Base-by-base conservation (phyloP, 2,113 vertebrate species). In the Aegotheles bennettii region DNA sequence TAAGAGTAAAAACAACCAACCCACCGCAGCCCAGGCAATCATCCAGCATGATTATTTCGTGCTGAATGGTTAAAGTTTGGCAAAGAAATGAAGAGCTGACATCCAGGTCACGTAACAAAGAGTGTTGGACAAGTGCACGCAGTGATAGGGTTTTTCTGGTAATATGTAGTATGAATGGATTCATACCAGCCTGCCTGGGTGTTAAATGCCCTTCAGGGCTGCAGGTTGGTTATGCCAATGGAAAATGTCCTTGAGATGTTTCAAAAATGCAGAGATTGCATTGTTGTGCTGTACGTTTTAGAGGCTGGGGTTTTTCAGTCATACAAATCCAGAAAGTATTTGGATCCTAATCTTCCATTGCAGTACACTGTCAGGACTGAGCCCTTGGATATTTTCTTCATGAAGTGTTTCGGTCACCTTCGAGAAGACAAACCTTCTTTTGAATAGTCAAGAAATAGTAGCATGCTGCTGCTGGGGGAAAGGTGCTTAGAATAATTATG, bases 121-220 rank as follows among this genome's bases (percentile, higher is more conserved):
- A 38, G 19, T 0, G 0, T 38, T 75, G 47, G 54, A 33, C 11
- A 67, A 54, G 42, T 0, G 2, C 26, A 25, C 0, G 0, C 0
- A 2, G 4, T 26, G 43, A 13, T 53, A 16, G 5, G 13, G 28
- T 40, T 43, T 24, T 74, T 67, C 18, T 79, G 64, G 5, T 47
- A 35, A 6, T 60, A 5, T 8, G 29, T 38, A 23, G 31, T 16
- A 21, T 1, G n/a, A 26, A 47, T 4, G 2, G 65, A 36, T 73
- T 73, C 21, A 61, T 35, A 54, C 20, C 28, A 9, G 4, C 1
- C 21, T 53, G 40, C 33, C 16, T 24, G 10, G 21, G 20, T 83
- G 67, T 63, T 53, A 21, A 69, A 60, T 24, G 31, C 59, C 11
- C 9, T 81, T 45, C 12, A 20, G 48, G 16, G 33, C 31, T 68